Base-by-base conservation (phyloP, 1,140 invertebrate genomes). In the Augochlora pura region DNA sequence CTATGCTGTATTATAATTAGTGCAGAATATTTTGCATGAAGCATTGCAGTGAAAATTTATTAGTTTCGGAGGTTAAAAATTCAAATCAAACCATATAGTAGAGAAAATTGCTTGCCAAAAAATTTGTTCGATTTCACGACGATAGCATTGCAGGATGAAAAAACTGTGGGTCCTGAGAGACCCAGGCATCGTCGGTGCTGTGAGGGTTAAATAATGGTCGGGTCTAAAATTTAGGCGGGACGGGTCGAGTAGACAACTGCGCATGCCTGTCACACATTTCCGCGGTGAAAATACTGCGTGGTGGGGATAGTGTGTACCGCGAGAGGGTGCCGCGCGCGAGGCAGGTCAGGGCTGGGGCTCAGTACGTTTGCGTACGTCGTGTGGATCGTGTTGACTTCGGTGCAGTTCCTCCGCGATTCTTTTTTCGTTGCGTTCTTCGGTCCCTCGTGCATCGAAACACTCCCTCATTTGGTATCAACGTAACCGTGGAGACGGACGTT, bases 291-390 rank as follows among this genome's bases (percentile, higher is more conserved):
- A 52, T 25, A 25, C 12, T 8, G 4, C 32, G 42, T 78, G 74
- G 79, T 86, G 81, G 63, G 64, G 80, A 69, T 46, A 68, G 65
- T 65, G 84, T 72, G 76, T 52, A 52, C 77, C 76, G 86, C 78
- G 81, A 86, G 80, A 80, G 79, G 86, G 84, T 85, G 89, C 68
- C 80, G 60, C 54, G 60, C 54, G 60, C 81, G 82, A 89, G 89
- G 87, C 87, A 88, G 88, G 89, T 90, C 89, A 90, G 89, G 88
- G 88, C 86, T 87, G 84, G 87, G 88, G 85, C 84, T 86, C 88
- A 87, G 85, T 87, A 71, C 72, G 84, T 67, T 86, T 68, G 72
- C 82, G 77, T 81, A 71, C 82, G 65, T 57, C 69, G 75, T 76
- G 21, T 60, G 12, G 59, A 77, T 72, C 12, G 71, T 52, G 27